Evolutionary conservation across 2,888 invertebrate species (phyloP).

Genomic region (Archips xylosteana): DNA sequence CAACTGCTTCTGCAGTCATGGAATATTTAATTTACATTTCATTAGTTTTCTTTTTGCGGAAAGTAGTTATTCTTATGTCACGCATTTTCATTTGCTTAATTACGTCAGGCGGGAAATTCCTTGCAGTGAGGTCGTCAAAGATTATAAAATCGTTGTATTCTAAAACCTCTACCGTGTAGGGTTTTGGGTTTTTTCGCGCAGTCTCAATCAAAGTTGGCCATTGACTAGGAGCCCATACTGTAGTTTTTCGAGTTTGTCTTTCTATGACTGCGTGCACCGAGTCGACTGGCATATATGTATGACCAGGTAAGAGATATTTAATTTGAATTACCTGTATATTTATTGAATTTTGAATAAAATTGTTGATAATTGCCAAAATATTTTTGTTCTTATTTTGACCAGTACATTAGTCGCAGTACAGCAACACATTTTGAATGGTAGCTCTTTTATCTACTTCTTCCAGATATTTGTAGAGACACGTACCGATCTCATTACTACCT

Average conservation of each 20-base stretch:
- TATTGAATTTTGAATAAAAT: constrained; percentile 45
- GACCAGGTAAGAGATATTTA: constrained; percentile 54
- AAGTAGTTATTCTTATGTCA: background rate
- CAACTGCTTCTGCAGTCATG: background rate
- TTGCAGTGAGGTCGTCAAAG: background rate
- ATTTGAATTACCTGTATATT: constrained; percentile 49
- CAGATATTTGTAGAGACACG: constrained; percentile 49
- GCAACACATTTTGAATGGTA: constrained; percentile 41
- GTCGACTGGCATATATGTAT: constrained; percentile 56
- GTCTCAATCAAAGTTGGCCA: constrained; percentile 46
- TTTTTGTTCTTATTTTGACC: constrained; percentile 47
- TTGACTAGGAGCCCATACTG: constrained; percentile 50
- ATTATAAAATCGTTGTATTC: constrained; percentile 32
- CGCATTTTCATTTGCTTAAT: background rate
- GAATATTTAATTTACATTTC: background rate
- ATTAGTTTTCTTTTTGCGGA: background rate
- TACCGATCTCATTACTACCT: constrained; percentile 52
- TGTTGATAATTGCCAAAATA: constrained; percentile 37
- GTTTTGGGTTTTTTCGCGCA: constrained; percentile 46
- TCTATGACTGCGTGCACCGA: constrained; percentile 50
- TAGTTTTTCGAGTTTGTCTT: constrained; percentile 45
- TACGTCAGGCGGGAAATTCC: background rate
- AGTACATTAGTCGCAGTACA: constrained; percentile 45
- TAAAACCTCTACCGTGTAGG: constrained; percentile 42
- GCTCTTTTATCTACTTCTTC: constrained; percentile 42